Base-by-base conservation (phyloP, 2,888 invertebrate species). In the Dasypolia templi region DNA sequence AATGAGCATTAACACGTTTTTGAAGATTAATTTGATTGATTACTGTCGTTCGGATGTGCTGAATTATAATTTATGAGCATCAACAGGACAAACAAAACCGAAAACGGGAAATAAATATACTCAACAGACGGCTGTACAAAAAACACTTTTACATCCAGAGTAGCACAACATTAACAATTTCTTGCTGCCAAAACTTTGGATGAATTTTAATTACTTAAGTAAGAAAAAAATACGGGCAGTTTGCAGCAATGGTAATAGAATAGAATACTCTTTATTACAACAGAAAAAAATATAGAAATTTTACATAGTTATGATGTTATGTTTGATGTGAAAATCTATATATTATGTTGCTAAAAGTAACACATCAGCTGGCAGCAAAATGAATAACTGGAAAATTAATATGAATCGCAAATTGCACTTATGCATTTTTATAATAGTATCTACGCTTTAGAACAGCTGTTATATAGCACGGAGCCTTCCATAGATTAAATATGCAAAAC, bases 401-500 rank as follows among this genome's bases (percentile, higher is more conserved):
- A 26, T 29, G 14, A 11, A 56, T 49, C 7, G n/a, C 3, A 46
- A 68, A 62, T 7, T 35, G 2, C 5, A 35, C 35, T 35, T 44
- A 51, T 22, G 19, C 7, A 55, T 39, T 44, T 71, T 56, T 49
- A 49, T 26, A 22, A 44, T 44, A 42, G 2, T 1, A 14, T 12
- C n/a, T 4, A 14, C 11, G 12, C 9, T 39, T 39, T n/a, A n/a
- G 9, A 12, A 62, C 19, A 32, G 4, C 46, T 35, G 9, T 6
- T 9, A 32, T 9, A 32, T 49, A 55, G 14, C 32, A 39, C 26
- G 14, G 22, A 67, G 14, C 22, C 9, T 26, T 19, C 14, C 63
- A 51, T 35, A n/a, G 6, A 78, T 78, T 29, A 78, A 78, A 78
- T 67, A 77, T 72, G 72, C 63, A 72, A 63, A 58, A 46, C 53